Base-by-base conservation (phyloP, 2,797 vertebrate genomes). In the Lepus townsendii region DNA sequence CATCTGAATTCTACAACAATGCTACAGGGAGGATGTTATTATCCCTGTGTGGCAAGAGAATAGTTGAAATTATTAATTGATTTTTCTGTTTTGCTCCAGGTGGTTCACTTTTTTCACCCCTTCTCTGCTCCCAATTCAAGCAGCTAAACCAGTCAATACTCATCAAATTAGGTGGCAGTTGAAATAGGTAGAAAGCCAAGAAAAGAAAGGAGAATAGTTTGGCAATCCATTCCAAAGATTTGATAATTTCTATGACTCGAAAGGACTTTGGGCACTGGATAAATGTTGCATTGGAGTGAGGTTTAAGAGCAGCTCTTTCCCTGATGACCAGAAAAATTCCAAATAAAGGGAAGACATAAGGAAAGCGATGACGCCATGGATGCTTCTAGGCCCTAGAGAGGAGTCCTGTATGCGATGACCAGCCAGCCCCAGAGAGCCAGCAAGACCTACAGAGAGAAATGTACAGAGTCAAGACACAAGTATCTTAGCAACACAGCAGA, bases 51-150 rank as follows among this genome's bases (percentile, higher is more conserved):
- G 35, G 57, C 71, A 90, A 42, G 52, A 83, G 63, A 90, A 84
- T 87, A 93, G 86, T 93, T 73, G 78, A 24, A 90, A 91, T 91
- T 92, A 93, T 93, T 96, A n/a, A 96, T 83, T 79, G 8, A 69
- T 95, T 94, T 96, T 96, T 95, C 85, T 95, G 24, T 96, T 91
- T 95, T 83, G 91, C 27, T 66, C 57, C 62, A 16, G 71, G n/a
- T 80, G 69, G 66, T 79, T 86, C 6, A 24, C 27, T 96, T 91
- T 96, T 78, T 54, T 42, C 32, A 86, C 85, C 68, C 88, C 85
- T 93, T 88, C 30, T 27, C 68, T 6, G 77, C 22, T 93, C 79
- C 83, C 85, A 93, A 60, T 80, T 92, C 79, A 95, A 94, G 75
- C 80, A 83, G 38, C 78, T 79, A 62, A 3, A 57, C 35, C 79